These are phyloP conservation scores for Meriones psammophilus DNA, from an alignment of 2,797 vertebrate species.

Conservation along the genomic window DNA sequence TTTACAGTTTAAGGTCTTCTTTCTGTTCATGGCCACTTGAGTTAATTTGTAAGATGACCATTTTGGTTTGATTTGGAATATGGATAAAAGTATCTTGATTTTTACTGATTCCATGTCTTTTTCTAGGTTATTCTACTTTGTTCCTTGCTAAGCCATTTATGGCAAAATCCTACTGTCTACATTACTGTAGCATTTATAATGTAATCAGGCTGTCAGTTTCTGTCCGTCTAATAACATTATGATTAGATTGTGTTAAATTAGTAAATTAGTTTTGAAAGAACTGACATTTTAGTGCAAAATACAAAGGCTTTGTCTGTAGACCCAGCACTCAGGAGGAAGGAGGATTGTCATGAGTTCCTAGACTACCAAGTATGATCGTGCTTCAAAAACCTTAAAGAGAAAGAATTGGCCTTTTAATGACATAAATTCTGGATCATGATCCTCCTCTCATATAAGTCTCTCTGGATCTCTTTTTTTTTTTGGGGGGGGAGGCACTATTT, in stretches of 20 bases:
- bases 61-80: background rate
- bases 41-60: background rate
- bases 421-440: background rate
- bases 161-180: background rate
- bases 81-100: background rate
- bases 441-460: background rate
- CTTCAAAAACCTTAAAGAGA: background rate
- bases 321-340: background rate
- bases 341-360: background rate
- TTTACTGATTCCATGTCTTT: background rate
- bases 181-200: background rate
- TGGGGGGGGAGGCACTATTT: background rate
- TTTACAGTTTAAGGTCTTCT: background rate
- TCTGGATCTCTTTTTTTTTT: background rate
- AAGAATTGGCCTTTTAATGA: background rate
- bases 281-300: background rate
- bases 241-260: background rate
- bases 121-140: background rate
- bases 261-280: background rate
- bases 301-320: background rate
- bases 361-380: background rate
- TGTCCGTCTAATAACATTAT: background rate
- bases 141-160: background rate
- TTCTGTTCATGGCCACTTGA: background rate
- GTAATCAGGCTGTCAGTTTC: background rate